Conservation (phyloP, 2,797 vertebrate species). For the Xenopus petersii region DNA sequence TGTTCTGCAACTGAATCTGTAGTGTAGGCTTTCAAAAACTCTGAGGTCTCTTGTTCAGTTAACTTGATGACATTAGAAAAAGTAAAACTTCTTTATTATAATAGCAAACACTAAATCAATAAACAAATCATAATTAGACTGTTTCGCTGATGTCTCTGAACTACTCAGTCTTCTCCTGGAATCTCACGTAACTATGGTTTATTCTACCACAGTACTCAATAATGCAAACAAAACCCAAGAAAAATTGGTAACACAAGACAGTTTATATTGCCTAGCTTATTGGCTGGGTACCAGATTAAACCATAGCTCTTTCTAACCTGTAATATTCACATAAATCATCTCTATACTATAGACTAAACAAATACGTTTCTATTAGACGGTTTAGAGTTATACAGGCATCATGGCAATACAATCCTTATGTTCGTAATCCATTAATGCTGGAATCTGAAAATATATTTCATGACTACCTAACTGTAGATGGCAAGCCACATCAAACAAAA, state of each 20-base stretch:
- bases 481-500: no score
- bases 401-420: no score
- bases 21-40: no score
- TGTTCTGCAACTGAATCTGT: no score
- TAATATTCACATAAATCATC: background rate
- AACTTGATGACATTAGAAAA: no score
- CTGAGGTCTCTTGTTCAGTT: no score
- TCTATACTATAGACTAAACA: no score
- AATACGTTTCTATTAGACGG: no score
- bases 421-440: no score
- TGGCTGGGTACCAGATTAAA: background rate
- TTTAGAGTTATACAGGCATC: no score
- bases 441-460: no score
- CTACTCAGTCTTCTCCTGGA: background rate
- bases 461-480: no score
- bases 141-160: background rate
- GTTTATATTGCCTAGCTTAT: background rate
- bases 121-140: background rate
- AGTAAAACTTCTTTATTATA: background rate
- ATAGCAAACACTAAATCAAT: background rate
- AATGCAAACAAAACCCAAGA: background rate
- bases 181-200: background rate
- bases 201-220: background rate
- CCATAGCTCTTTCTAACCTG: background rate
- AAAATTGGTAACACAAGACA: background rate